phyloP scores from a whole-genome alignment of 2,113 vertebrate species.

The Pipa parva region DNA sequence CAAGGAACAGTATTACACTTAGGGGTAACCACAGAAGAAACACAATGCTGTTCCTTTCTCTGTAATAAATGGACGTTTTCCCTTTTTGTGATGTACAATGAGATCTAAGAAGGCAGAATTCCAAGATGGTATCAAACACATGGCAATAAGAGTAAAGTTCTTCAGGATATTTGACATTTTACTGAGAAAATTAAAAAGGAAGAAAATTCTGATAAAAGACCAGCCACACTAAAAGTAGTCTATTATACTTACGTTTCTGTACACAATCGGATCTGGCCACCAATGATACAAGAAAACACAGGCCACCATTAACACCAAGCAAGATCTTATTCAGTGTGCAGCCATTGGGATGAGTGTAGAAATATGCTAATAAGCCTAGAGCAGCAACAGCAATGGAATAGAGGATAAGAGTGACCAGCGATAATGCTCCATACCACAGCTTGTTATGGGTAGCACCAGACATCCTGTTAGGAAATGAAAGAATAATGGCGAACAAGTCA shows the following conservation, averaged over 20 bases:
- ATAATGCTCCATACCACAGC: slow-evolving; percentile 83
- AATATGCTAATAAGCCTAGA: slow-evolving; percentile 76
- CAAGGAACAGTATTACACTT: no score
- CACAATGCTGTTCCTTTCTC: no score
- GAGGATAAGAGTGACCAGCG: slow-evolving; percentile 78
- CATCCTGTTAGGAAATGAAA: slow-evolving; percentile 68
- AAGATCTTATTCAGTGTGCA: slow-evolving; percentile 88
- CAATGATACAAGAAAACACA: slow-evolving; percentile 82
- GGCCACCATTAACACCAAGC: slow-evolving; percentile 78
- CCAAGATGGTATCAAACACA: no score
- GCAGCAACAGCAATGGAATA: slow-evolving; percentile 81
- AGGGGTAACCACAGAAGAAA: no score
- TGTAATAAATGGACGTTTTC: no score
- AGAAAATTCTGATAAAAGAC: no score
- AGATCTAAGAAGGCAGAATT: no score
- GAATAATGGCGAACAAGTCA: slow-evolving; percentile 17
- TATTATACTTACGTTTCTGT: slow-evolving; percentile 75
- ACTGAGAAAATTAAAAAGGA: no score
- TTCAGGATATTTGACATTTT: no score
- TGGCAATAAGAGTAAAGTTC: no score
- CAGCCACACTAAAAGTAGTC: no score
- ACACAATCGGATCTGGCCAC: slow-evolving; percentile 87
- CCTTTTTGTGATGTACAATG: no score
- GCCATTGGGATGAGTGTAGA: slow-evolving; percentile 77
- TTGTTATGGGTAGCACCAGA: slow-evolving; percentile 81